Evolutionary conservation across 2,113 vertebrate genomes (phyloP), one percentile per base, ranked within the genome.

Genomic region (Trogon melanurus): DNA sequence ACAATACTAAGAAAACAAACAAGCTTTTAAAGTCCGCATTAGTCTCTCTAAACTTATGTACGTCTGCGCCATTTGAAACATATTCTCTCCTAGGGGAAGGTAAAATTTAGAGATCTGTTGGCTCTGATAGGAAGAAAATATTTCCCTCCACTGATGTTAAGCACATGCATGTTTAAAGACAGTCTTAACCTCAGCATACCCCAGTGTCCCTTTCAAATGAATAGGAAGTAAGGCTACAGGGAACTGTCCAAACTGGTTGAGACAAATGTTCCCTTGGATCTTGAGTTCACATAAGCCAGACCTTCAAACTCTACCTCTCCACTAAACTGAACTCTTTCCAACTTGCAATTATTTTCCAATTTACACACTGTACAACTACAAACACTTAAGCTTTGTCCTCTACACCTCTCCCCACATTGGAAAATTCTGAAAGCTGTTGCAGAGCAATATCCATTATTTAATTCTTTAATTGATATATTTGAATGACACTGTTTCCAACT

Each of bases 201-300:
- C 25, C 14, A 50, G 9, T 22, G 14, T 44, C 81, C 57, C 44
- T 50, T 72, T 75, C 18, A 70, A 82, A 67, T 26, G 3, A n/a
- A 45, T 4, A 60, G 6, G 19, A 89, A 64, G n/a, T 11, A 47
- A 67, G 10, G 45, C 32, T 47, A 25, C 4, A 22, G 19, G 51
- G 82, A 85, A 60, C 17, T 22, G 15, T 48, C 11, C n/a, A 44
- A 71, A 81, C 9, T 36, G 13, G 3, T 51, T 57, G 21, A 69
- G 53, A 50, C 32, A 72, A 67, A 72, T 20, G 4, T 51, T 72
- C 13, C 5, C 19, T 75, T 61, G 13, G 23, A 29, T 81, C n/a
- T 62, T 34, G 38, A 57, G 11, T 41, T 88, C 30, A 32, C 0
- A 0, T 20, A 58, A 58, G 6, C 0, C 19, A 47, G n/a, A 70